phyloP scores from a whole-genome alignment of 2,113 vertebrate species.

The Gallinago media region DNA sequence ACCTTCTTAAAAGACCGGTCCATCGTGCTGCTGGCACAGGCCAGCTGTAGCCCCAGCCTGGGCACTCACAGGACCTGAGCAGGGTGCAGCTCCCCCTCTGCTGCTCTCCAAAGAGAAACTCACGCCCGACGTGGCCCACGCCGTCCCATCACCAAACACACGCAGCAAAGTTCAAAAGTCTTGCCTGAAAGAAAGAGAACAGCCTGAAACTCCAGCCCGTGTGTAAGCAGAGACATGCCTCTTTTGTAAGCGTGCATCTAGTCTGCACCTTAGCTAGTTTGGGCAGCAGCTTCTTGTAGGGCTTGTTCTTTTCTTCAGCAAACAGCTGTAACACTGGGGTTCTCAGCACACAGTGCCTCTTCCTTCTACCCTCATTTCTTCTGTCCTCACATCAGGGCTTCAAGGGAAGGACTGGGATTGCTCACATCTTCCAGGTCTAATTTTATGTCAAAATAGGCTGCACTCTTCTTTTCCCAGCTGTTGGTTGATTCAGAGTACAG shows the following conservation, averaged over 20 bases:
- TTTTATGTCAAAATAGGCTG: neutral
- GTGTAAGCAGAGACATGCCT: neutral
- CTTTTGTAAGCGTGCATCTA: neutral
- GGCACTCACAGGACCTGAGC: neutral
- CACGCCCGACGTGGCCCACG: rapidly evolving
- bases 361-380: neutral
- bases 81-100: neutral
- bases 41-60: neutral
- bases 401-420: rapidly evolving
- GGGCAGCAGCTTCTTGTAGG: neutral
- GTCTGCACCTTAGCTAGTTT: neutral
- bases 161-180: neutral
- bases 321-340: neutral
- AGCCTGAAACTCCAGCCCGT: rapidly evolving
- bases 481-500: neutral
- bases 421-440: neutral
- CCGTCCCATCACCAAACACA: neutral
- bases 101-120: neutral
- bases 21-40: neutral
- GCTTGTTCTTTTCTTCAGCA: neutral
- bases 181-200: neutral
- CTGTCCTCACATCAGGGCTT: neutral
- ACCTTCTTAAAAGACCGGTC: neutral
- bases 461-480: neutral
- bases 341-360: neutral